A percentile compares a stretch with the other conserved stretches of the same genome.
Conservation (phyloP, 92 coral and sea anemone genomes). For the Hydrozoanthus gracilis region DNA sequence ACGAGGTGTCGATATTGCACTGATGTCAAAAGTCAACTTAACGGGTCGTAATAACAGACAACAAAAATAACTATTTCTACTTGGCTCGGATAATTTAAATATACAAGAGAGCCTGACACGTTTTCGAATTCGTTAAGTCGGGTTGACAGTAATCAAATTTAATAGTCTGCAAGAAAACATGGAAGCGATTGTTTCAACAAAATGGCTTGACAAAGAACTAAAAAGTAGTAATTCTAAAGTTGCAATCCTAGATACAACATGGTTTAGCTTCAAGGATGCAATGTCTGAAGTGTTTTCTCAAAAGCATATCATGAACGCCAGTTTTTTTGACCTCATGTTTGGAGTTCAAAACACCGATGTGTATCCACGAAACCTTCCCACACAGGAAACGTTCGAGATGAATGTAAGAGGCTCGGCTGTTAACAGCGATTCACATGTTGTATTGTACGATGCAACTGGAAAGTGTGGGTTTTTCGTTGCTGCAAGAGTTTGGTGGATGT, state of each 20-base stretch:
- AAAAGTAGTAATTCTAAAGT: conserved; percentile 30
- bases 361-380: conserved; percentile 74
- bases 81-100: too few relatives aligned
- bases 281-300: conserved; percentile 61
- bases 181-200: conserved; percentile 65
- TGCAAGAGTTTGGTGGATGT: conserved; percentile 82
- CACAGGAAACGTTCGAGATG: conserved; percentile 60
- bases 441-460: conserved; percentile 73
- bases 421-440: conserved; percentile 63
- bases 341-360: conserved; percentile 60
- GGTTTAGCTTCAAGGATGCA: conserved; percentile 75
- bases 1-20: neutral
- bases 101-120: neutral
- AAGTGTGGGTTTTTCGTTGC: conserved; percentile 75
- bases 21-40: neutral
- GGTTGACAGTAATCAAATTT: neutral
- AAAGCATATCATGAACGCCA: conserved; percentile 68
- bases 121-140: neutral
- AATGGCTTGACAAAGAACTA: conserved; percentile 67
- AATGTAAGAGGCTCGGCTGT: conserved; percentile 82
- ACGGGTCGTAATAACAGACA: neutral
- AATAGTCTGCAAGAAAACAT: neutral
- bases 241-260: conserved; percentile 72
- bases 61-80: too few relatives aligned
- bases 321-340: conserved; percentile 64